Conservation (phyloP, 1,140 invertebrate genomes). For the Copidosoma floridanum region DNA sequence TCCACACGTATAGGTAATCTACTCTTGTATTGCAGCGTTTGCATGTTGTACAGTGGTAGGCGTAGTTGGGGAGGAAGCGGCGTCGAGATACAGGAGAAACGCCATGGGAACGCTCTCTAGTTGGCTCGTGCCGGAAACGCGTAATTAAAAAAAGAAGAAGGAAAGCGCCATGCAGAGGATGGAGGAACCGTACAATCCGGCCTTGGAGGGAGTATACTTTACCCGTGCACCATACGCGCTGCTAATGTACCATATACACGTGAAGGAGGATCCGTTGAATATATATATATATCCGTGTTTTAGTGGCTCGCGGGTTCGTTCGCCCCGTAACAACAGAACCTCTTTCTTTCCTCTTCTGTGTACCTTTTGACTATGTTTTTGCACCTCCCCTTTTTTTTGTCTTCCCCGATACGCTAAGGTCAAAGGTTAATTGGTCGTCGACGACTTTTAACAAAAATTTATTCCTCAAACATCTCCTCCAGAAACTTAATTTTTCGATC, state of each 20-base stretch:
- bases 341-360: constrained; percentile 31
- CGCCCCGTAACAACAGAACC: constrained; percentile 33
- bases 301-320: constrained; percentile 38
- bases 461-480: too few species aligned
- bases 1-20: too few species aligned
- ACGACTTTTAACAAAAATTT: too few species aligned
- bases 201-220: constrained; percentile 41
- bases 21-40: too few species aligned
- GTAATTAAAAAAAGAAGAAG: constrained; percentile 49
- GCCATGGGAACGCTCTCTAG: constrained; percentile 39
- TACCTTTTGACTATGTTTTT: constrained; percentile 1
- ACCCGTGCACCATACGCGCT: too few species aligned
- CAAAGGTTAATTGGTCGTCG: too few species aligned
- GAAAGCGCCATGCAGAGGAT: constrained; percentile 1
- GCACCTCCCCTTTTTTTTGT: not conserved
- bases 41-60: too few species aligned
- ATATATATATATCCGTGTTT: too few species aligned
- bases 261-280: constrained; percentile 2
- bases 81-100: constrained; percentile 28
- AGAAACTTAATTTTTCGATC: too few species aligned
- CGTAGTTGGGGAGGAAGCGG: too few species aligned
- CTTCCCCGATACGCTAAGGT: constrained; percentile 14
- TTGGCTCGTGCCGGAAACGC: constrained; percentile 41
- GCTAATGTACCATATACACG: too few species aligned
- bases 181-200: constrained; percentile 19